Percentiles rank a stretch among this genome's conserved stretches.
phyloP scores from a whole-genome alignment of 2,797 vertebrate species.

The Erpetoichthys calabaricus region DNA sequence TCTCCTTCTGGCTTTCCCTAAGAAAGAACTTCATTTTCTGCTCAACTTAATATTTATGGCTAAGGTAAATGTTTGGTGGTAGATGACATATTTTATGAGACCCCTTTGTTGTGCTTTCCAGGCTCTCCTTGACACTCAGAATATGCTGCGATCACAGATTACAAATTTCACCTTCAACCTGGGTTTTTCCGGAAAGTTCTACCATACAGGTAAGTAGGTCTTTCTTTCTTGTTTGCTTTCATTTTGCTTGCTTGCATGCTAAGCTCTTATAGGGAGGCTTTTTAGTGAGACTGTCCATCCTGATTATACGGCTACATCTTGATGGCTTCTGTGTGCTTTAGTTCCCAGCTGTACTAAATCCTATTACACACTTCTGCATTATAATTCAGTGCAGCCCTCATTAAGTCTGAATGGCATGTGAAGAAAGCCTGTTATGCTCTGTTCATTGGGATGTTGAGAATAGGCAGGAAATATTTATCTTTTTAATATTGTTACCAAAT shows the following conservation, averaged over 20 bases:
- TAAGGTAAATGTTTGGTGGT: too few relatives aligned
- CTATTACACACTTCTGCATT: constrained; percentile 5
- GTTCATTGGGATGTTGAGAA: too few relatives aligned
- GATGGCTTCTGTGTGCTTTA: constrained; percentile 1
- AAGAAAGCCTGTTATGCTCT: too few relatives aligned
- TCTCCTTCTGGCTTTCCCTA: too few relatives aligned
- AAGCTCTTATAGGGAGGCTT: not conserved
- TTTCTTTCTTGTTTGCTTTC: not conserved
- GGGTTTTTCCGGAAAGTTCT: constrained; percentile 98
- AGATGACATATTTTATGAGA: too few relatives aligned
- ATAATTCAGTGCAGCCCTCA: constrained; percentile 6
- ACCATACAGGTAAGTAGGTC: constrained; percentile 81
- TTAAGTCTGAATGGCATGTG: not conserved
- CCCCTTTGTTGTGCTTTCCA: constrained; percentile 52
- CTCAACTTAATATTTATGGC: too few relatives aligned
- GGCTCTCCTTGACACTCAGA: constrained; percentile 93
- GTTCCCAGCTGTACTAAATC: constrained; percentile 7
- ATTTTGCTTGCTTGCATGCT: not conserved
- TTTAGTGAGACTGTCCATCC: not conserved
- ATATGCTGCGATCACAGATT: constrained; percentile 82
- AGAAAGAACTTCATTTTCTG: too few relatives aligned
- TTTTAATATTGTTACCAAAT: too few relatives aligned
- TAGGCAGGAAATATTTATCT: too few relatives aligned
- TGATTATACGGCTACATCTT: constrained; percentile 2
- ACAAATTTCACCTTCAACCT: constrained; percentile 98